A percentile compares a stretch with the other conserved stretches of the same genome.
These are phyloP conservation scores for Pica pica DNA, from an alignment of 2,113 vertebrate genomes.

Conservation along the genomic window DNA sequence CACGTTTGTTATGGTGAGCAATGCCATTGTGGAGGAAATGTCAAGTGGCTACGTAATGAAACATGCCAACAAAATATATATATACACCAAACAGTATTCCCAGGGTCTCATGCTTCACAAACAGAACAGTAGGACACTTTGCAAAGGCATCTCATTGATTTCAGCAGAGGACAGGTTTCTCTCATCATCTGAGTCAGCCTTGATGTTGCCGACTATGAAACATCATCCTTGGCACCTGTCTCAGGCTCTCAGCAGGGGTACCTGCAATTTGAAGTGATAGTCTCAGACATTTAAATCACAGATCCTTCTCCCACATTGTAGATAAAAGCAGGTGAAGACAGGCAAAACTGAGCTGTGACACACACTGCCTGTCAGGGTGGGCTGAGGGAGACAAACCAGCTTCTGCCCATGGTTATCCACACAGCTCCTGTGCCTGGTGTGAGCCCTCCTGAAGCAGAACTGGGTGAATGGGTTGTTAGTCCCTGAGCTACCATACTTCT, in stretches of 20 bases:
- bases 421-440: fast-evolving
- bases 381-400: background rate
- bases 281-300: conserved; percentile 30
- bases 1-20: background rate
- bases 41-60: background rate
- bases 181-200: background rate
- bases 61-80: background rate
- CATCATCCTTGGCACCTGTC: conserved; percentile 15
- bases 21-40: background rate
- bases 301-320: background rate
- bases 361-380: background rate
- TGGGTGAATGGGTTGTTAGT: background rate
- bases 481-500: background rate
- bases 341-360: background rate
- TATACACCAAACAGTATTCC: background rate
- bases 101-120: background rate
- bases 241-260: background rate
- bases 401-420: background rate
- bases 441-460: background rate
- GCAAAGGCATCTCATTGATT: background rate
- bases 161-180: background rate
- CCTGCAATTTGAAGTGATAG: background rate
- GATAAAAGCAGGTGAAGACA: background rate
- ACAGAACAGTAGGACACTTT: background rate
- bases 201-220: background rate